These are phyloP conservation scores for Poeciliopsis prolifica DNA, from an alignment of 2,113 vertebrate species.

Conservation along the genomic window DNA sequence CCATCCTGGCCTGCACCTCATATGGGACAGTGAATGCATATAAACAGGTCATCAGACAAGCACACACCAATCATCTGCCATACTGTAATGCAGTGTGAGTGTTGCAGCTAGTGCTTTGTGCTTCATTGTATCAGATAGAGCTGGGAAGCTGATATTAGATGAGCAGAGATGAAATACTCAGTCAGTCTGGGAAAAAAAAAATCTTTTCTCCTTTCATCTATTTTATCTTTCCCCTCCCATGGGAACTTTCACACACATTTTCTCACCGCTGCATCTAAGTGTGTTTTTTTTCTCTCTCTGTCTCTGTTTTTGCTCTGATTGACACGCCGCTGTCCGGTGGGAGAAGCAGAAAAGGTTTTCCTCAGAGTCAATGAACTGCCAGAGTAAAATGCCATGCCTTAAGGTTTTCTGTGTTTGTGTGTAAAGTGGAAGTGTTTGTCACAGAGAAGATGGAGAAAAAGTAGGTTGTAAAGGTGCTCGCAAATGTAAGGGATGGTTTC, in stretches of 20 bases:
- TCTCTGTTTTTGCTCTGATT: slow-evolving; percentile 37
- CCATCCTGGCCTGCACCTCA: slow-evolving; percentile 60
- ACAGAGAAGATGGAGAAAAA: slow-evolving; percentile 66
- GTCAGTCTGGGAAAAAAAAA: slow-evolving; percentile 37
- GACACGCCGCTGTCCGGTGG: slow-evolving; percentile 56
- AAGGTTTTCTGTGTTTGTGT: slow-evolving; percentile 54
- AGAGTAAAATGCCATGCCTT: slow-evolving; percentile 58
- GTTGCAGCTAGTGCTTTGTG: slow-evolving; percentile 38
- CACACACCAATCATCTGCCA: slow-evolving; percentile 16
- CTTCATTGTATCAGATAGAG: slow-evolving; percentile 44
- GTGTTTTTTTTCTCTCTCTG: background rate
- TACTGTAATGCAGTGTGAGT: slow-evolving; percentile 28
- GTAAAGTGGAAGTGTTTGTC: slow-evolving; percentile 56
- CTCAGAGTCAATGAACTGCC: slow-evolving; percentile 48
- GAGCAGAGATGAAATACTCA: slow-evolving; percentile 22
- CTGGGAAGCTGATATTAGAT: slow-evolving; percentile 45
- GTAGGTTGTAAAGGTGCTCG: slow-evolving; percentile 75
- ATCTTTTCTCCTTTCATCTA: slow-evolving; percentile 24
- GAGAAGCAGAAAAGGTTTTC: slow-evolving; percentile 34
- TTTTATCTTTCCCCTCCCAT: slow-evolving; percentile 32
- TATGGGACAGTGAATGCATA: slow-evolving; percentile 54
- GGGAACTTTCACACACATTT: slow-evolving; percentile 22
- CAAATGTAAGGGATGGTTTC: slow-evolving; percentile 64
- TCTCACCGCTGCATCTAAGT: slow-evolving; percentile 20
- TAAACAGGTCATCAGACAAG: slow-evolving; percentile 14